These are phyloP conservation scores for Gymnopithys bicolor DNA, from an alignment of 2,797 vertebrate species.

Conservation along the genomic window DNA sequence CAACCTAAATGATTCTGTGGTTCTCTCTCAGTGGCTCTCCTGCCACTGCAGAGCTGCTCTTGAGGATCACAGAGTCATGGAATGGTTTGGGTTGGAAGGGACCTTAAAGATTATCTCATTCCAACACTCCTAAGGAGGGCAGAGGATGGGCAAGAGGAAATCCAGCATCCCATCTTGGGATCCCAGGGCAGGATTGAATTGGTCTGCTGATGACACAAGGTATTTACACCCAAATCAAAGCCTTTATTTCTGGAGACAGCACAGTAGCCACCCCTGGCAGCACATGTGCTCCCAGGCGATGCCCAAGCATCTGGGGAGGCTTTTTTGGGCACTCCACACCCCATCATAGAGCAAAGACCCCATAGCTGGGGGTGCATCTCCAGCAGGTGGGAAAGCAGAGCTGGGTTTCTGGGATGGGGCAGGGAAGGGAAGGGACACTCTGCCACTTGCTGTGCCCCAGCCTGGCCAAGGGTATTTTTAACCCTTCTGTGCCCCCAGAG, in stretches of 20 bases:
- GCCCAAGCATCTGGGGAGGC: neutral
- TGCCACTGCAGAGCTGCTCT: neutral
- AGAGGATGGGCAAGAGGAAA: neutral
- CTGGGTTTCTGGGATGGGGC: neutral
- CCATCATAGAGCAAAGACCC: accelerated
- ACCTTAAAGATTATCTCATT: neutral
- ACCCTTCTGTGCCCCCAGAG: conserved; percentile 57
- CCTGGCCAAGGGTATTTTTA: conserved; percentile 75
- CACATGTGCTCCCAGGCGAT: accelerated
- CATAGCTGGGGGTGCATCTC: neutral
- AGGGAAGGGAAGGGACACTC: neutral
- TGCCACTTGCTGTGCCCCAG: conserved; percentile 64
- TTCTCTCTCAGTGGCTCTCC: neutral
- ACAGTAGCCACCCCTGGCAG: accelerated
- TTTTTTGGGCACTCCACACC: neutral
- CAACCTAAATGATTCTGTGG: accelerated
- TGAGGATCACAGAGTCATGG: too few species aligned
- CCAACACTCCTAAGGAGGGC: neutral
- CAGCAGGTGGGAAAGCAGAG: conserved; percentile 5
- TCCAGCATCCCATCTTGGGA: neutral
- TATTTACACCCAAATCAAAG: neutral
- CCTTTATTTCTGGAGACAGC: neutral
- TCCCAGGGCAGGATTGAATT: accelerated
- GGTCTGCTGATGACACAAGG: accelerated
- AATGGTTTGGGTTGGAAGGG: neutral